These are phyloP conservation scores for Kryptolebias ocellatus DNA, from an alignment of 2,797 vertebrate species.

Conservation along the genomic window DNA sequence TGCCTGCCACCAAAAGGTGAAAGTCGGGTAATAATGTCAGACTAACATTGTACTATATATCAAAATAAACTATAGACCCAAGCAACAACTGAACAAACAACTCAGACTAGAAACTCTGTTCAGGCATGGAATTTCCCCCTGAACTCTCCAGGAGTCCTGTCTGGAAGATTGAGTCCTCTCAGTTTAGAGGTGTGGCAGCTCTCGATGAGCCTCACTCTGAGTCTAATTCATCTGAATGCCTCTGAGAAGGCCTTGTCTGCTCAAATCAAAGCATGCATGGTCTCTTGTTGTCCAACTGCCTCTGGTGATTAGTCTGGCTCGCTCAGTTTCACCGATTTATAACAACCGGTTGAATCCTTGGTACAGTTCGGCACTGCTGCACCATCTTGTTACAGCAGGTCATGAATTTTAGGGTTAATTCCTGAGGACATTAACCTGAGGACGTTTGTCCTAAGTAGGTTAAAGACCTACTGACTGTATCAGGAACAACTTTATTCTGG, in stretches of 20 bases:
- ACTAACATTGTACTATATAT: background rate
- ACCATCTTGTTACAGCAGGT: background rate
- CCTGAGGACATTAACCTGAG: too few relatives aligned
- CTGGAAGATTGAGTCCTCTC: background rate
- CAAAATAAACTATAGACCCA: background rate
- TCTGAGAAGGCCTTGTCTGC: constrained; percentile 62
- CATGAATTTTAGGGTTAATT: background rate
- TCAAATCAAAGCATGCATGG: constrained; percentile 59
- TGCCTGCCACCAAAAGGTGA: too few relatives aligned
- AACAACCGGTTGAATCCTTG: constrained; percentile 11
- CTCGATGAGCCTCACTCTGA: constrained; percentile 50
- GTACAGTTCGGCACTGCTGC: constrained; percentile 3
- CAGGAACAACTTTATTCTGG: background rate
- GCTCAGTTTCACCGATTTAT: constrained; percentile 36
- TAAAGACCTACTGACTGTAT: background rate
- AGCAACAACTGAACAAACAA: background rate
- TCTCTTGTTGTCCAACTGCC: constrained; percentile 57
- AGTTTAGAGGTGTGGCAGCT: constrained; percentile 45
- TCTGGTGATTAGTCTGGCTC: constrained; percentile 53
- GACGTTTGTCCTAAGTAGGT: too few relatives aligned
- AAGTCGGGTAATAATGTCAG: too few relatives aligned
- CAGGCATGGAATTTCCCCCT: constrained; percentile 2
- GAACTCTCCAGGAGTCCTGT: background rate
- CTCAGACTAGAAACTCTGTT: background rate
- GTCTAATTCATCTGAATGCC: constrained; percentile 54